Base-by-base conservation (phyloP, 2,888 invertebrate species). In the Cephalotes varians region DNA sequence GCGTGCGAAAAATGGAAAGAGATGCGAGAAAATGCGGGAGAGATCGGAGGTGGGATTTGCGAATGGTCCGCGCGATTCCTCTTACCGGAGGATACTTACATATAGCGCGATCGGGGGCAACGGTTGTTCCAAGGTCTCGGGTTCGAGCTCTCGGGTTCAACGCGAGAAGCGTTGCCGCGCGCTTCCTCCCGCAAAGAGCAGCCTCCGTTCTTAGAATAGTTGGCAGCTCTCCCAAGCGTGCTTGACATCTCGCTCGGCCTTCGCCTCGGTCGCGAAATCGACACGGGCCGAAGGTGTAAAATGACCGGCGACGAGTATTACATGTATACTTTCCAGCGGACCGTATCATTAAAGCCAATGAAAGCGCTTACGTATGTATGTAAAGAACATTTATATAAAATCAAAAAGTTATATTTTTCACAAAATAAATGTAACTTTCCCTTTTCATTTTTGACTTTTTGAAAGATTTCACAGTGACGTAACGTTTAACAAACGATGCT, bases 181-280 rank as follows among this genome's bases (percentile, higher is more conserved):
- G 69, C 77, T 82, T 64, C 65, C 76, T 72, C 79, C 69, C 72
- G 69, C 81, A 51, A 73, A 58, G 67, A 62, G 74, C 84, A 58
- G 79, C 56, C 74, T 74, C 79, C 84, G 81, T 81, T 81, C 81
- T 81, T 64, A 65, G 81, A 81, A 81, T 81, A 81, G 64, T 81
- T 81, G 81, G 81, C 81, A 81, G 64, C 64, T 64, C 81, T 81
- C 81, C 62, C 81, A 74, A 54, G 69, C 56, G 44, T 37, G 81
- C 44, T 74, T 81, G 81, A 81, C 76, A 81, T 81, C 81, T 73
- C 81, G 76, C 54, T 81, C 76, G 81, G 72, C 81, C 81, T 74
- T 81, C 81, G 81, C 74, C 64, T 74, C 81, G 81, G 81, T 73
- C 72, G 72, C 81, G 81, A 81, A 74, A 74, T 65, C 64, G 74